Conservation (phyloP, 2,888 invertebrate genomes). For the Eueremaeus valkanovi region DNA sequence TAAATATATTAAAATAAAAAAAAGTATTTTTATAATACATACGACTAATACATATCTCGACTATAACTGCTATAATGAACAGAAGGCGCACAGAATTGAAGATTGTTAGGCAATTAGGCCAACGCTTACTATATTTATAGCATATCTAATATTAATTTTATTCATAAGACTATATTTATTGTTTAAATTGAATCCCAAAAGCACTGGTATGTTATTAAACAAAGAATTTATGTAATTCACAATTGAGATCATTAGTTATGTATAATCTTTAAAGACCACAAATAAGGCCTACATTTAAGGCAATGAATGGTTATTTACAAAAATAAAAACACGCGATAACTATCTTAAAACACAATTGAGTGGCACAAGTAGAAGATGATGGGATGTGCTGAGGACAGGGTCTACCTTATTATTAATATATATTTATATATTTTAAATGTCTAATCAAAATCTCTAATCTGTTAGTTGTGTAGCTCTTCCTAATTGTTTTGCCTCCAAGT, state of each 20-base stretch:
- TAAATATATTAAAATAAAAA: no score
- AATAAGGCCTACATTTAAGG: not conserved
- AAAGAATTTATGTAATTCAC: not conserved
- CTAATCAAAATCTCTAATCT: no score
- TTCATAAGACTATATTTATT: not conserved
- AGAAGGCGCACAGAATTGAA: not conserved
- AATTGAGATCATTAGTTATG: not conserved
- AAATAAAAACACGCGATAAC: not conserved
- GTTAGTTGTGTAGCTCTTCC: no score
- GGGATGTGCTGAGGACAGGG: no score
- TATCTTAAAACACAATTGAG: no score
- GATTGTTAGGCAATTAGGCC: not conserved
- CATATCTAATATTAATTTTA: not conserved
- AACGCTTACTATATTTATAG: not conserved
- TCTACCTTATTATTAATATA: no score
- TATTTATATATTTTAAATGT: no score
- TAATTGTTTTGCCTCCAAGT: not conserved
- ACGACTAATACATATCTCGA: no score
- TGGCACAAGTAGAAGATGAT: no score
- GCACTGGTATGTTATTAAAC: not conserved
- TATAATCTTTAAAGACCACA: not conserved
- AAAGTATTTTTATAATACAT: no score
- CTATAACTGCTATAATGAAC: no score
- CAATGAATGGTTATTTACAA: not conserved
- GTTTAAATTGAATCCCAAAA: not conserved